Percentiles rank a stretch among this genome's conserved stretches.
Conservation (phyloP, 2,113 vertebrate genomes). For the Phasianus colchicus region DNA sequence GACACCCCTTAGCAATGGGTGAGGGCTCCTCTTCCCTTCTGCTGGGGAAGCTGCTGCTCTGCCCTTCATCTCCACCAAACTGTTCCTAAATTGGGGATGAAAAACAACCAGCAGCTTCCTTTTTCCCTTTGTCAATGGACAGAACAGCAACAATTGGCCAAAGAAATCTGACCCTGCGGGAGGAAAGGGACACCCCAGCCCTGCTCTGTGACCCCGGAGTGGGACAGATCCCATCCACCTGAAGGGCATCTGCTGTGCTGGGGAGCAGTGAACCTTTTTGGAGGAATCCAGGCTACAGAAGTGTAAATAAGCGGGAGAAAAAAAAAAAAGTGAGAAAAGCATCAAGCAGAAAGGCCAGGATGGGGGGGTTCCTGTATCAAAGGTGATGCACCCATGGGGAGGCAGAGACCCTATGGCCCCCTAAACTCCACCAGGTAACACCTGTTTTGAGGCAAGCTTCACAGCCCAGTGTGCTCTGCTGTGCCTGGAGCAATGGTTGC, state of each 20-base stretch:
- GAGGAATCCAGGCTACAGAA: background rate
- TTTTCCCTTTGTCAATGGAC: conserved; percentile 30
- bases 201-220: background rate
- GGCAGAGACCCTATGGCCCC: background rate
- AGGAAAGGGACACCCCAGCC: background rate
- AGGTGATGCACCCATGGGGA: background rate
- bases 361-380: accelerated
- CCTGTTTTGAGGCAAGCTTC: background rate
- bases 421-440: background rate
- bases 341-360: accelerated
- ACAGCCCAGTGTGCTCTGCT: no score
- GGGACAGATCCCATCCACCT: background rate
- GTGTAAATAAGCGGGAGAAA: background rate
- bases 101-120: background rate
- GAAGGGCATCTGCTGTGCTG: conserved; percentile 16
- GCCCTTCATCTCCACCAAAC: background rate
- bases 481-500: no score
- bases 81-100: background rate
- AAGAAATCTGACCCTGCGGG: conserved; percentile 25
- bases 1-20: accelerated
- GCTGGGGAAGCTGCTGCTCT: background rate
- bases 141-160: background rate
- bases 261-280: background rate
- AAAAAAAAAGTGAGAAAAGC: background rate
- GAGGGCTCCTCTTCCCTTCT: background rate